Conservation (phyloP, 1,140 invertebrate genomes). For the Phocides pigmalion region DNA sequence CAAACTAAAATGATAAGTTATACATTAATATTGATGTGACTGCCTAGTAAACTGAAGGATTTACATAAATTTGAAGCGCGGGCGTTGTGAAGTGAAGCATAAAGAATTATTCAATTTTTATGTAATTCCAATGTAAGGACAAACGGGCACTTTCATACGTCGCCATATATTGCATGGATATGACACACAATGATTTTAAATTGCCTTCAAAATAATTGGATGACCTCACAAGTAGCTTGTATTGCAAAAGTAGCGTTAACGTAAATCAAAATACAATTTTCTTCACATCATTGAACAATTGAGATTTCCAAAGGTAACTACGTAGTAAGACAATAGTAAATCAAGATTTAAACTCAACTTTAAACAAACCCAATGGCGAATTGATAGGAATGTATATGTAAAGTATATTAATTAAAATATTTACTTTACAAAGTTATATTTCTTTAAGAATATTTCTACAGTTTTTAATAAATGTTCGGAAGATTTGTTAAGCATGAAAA, state of each 20-base stretch:
- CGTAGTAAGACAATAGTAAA: not conserved
- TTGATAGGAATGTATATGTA: no score
- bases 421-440: no score
- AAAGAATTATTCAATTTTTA: slow-evolving; percentile 23
- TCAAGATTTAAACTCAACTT: no score
- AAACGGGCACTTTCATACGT: slow-evolving; percentile 8
- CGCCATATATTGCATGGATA: slow-evolving; percentile 15
- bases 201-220: slow-evolving; percentile 23
- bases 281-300: not conserved
- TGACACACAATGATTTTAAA: slow-evolving; percentile 18
- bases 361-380: no score
- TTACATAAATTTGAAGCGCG: slow-evolving; percentile 14
- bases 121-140: slow-evolving; percentile 26
- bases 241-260: slow-evolving; percentile 24
- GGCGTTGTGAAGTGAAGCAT: not conserved
- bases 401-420: no score
- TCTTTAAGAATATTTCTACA: no score
- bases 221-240: slow-evolving; percentile 3
- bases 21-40: not conserved
- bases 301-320: not conserved
- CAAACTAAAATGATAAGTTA: not conserved
- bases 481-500: no score
- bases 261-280: slow-evolving; percentile 25
- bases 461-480: no score
- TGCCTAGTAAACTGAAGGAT: not conserved